phyloP scores from a whole-genome alignment of 2,797 vertebrate genomes.

The Loris lydekkerianus region DNA sequence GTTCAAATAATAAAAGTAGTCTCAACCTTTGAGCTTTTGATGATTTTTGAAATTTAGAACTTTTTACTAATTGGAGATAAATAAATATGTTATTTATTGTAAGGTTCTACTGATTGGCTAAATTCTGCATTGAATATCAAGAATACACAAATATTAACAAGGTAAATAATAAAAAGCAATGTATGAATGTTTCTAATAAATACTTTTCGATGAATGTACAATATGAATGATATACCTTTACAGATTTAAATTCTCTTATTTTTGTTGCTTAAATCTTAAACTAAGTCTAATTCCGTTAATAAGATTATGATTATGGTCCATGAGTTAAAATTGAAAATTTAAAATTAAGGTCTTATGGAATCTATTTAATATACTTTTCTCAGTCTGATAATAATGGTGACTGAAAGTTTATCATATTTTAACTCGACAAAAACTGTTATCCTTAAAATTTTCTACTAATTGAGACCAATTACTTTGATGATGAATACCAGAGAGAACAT shows the following conservation, averaged over 20 bases:
- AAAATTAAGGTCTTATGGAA: neutral
- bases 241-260: neutral
- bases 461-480: neutral
- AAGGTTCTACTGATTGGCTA: neutral
- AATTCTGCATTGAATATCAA: neutral
- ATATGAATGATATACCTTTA: neutral
- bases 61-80: neutral
- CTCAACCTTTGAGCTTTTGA: neutral
- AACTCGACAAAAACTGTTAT: neutral
- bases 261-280: constrained; percentile 23
- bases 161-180: neutral
- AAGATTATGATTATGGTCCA: neutral
- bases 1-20: neutral
- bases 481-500: neutral
- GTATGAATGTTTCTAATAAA: neutral
- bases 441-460: neutral
- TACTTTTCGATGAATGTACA: neutral
- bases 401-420: neutral
- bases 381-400: neutral
- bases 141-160: neutral
- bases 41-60: constrained; percentile 10
- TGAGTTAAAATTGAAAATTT: constrained; percentile 35
- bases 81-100: neutral
- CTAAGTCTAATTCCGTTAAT: neutral
- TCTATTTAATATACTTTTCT: neutral